These are phyloP conservation scores for Lemur catta DNA, from an alignment of 2,797 vertebrate species.

Conservation along the genomic window DNA sequence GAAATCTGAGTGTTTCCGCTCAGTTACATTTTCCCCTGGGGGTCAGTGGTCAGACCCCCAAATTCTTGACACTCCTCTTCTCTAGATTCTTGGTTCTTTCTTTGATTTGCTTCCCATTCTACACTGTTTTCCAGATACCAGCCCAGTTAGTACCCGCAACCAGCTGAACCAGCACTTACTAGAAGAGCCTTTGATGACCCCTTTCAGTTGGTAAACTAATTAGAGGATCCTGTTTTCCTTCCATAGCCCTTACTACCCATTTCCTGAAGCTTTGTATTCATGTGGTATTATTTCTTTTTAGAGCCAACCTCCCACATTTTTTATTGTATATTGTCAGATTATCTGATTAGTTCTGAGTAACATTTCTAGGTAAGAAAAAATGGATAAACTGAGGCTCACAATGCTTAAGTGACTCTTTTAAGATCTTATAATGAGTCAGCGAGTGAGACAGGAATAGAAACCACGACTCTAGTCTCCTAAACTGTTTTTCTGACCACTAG, in stretches of 20 bases:
- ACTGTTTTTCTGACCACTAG: slow-evolving; percentile 74
- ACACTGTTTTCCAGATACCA: not conserved
- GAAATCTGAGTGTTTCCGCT: not conserved
- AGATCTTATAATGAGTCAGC: slow-evolving; percentile 59
- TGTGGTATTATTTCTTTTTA: not conserved
- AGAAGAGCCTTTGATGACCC: not conserved
- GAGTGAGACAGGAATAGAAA: slow-evolving; percentile 67
- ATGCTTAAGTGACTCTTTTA: not conserved
- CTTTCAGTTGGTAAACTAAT: not conserved
- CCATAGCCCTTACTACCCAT: not conserved
- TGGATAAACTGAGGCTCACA: slow-evolving; percentile 54
- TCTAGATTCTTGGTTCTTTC: not conserved
- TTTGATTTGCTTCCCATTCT: not conserved
- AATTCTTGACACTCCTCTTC: not conserved
- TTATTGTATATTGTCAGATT: not conserved
- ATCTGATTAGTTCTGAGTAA: slow-evolving; percentile 19
- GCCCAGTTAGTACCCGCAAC: not conserved
- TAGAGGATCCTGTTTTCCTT: not conserved
- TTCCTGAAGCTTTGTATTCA: not conserved
- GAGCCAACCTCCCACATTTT: not conserved
- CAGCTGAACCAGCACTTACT: not conserved
- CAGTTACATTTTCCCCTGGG: not conserved
- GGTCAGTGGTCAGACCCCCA: not conserved
- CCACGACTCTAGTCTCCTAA: slow-evolving; percentile 41
- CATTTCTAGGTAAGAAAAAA: not conserved